Base-by-base conservation (phyloP, 1,140 invertebrate species). In the Pachyrhynchus sulphureomaculatus region DNA sequence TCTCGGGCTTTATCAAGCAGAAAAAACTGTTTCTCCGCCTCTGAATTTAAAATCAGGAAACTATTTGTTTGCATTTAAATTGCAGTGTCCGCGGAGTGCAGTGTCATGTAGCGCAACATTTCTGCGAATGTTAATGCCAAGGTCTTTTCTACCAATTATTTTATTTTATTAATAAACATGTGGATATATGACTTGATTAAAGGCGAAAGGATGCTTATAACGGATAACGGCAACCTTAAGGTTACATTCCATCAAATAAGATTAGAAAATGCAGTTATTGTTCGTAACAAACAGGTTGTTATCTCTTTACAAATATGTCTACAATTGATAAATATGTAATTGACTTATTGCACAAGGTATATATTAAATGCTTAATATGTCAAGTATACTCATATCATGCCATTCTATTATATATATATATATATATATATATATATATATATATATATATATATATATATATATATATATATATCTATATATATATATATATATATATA, bases 131-230 rank as follows among this genome's bases (percentile, higher is more conserved):
- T 44, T 44, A 44, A 44, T 44, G 41, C 41, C 41, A 44, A 44
- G 41, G 41, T 44, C 41, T 10, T 44, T 18, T 15, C 41, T 10
- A 18, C 41, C 41, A 44, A 44, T 44, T 20, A 44, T 44, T n/a
- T n/a, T 18, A 44, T 44, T 44, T 44, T 44, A 44, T 44, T 23
- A 44, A 44, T 44, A 44, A 44, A 44, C 41, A 44, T 20, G 41
- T 6, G 20, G 21, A 44, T 44, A 5, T 44, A 44, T 44, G 9
- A 20, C 41, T 20, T 44, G 9, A 44, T 23, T 15, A 20, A 20
- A 44, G 41, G 41, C 41, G 41, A 44, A 44, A 44, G 41, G 41
- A 44, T 44, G 41, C 26, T 9, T 20, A 44, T 20, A 44, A 18
- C 41, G 17, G 41, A 44, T 20, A 23, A 6, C 15, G 41, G 20